These are phyloP conservation scores for Corydoras maculifer DNA, from an alignment of 2,113 vertebrate genomes.

Conservation along the genomic window DNA sequence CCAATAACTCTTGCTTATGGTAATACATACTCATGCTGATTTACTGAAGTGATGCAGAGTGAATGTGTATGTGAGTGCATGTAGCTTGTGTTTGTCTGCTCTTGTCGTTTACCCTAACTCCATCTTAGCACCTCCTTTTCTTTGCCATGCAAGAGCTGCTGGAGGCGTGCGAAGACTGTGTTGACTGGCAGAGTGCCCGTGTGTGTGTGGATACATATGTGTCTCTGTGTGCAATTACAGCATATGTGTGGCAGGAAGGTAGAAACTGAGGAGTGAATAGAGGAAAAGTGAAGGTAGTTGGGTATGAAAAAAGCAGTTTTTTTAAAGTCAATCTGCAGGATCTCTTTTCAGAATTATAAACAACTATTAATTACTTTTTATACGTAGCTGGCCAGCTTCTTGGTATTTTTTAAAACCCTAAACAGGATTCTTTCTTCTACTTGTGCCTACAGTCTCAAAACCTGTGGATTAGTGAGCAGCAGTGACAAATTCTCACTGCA, in stretches of 20 bases:
- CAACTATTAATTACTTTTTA: no score
- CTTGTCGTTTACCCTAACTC: conserved; percentile 36
- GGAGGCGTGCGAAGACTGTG: conserved; percentile 40
- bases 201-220: conserved; percentile 18
- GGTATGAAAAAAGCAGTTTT: neutral
- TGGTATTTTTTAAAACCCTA: no score
- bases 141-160: conserved; percentile 33
- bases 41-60: no score
- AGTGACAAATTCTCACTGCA: conserved; percentile 10
- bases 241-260: neutral
- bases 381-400: no score
- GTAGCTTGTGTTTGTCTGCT: neutral
- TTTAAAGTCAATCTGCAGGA: no score
- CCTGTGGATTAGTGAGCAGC: conserved; percentile 3
- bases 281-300: neutral
- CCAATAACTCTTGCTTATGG: neutral
- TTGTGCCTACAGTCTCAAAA: neutral
- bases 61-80: no score
- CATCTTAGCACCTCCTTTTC: conserved; percentile 42
- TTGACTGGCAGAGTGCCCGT: conserved; percentile 38
- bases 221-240: conserved; percentile 24
- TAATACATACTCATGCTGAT: no score
- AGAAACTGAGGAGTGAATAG: conserved; percentile 19
- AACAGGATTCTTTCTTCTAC: neutral
- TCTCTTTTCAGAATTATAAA: no score